Percentiles rank a stretch among this genome's conserved stretches.
Evolutionary conservation across 2,888 invertebrate genomes (phyloP).

Genomic region (Drosophila meridionalis): DNA sequence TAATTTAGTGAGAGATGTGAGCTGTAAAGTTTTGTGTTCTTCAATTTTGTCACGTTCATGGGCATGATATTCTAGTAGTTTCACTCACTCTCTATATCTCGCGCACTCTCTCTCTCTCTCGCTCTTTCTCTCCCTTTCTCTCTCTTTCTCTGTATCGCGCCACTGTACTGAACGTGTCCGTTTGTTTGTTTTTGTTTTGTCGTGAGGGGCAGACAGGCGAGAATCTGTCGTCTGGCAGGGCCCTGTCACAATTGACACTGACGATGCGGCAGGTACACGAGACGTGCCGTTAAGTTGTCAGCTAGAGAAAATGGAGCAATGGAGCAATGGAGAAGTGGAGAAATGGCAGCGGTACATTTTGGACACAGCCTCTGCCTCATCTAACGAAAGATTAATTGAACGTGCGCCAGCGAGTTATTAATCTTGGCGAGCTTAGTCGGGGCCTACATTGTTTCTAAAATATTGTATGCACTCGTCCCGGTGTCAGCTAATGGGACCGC

Average conservation of each 20-base stretch:
- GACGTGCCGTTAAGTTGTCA: slow-evolving; percentile 70
- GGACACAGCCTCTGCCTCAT: slow-evolving; percentile 37
- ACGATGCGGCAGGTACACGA: slow-evolving; percentile 78
- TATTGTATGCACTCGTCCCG: slow-evolving; percentile 71
- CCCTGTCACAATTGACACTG: slow-evolving; percentile 79
- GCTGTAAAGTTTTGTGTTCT: slow-evolving; percentile 70
- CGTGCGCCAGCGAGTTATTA: slow-evolving; percentile 82
- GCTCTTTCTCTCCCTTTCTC: not conserved
- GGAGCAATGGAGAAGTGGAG: slow-evolving; percentile 2
- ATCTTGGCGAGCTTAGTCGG: slow-evolving; percentile 81
- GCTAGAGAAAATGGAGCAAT: slow-evolving; percentile 13
- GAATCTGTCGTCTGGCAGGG: slow-evolving; percentile 52
- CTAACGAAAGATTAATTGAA: slow-evolving; percentile 83
- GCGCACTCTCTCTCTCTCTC: not conserved
- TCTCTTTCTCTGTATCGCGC: not conserved
- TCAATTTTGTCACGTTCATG: slow-evolving; percentile 84
- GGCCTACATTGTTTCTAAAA: slow-evolving; percentile 73
- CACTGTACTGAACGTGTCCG: slow-evolving; percentile 61
- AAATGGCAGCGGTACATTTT: slow-evolving; percentile 16
- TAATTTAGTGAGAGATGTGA: slow-evolving; percentile 70
- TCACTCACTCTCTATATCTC: not conserved
- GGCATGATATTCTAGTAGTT: slow-evolving; percentile 73
- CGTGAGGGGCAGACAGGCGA: slow-evolving; percentile 26
- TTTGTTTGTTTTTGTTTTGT: slow-evolving; percentile 74
- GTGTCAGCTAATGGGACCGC: slow-evolving; percentile 80